Evolutionary conservation across 2,888 invertebrate species (phyloP), one percentile per base, ranked within the genome.

Genomic region (Globia sparganii): DNA sequence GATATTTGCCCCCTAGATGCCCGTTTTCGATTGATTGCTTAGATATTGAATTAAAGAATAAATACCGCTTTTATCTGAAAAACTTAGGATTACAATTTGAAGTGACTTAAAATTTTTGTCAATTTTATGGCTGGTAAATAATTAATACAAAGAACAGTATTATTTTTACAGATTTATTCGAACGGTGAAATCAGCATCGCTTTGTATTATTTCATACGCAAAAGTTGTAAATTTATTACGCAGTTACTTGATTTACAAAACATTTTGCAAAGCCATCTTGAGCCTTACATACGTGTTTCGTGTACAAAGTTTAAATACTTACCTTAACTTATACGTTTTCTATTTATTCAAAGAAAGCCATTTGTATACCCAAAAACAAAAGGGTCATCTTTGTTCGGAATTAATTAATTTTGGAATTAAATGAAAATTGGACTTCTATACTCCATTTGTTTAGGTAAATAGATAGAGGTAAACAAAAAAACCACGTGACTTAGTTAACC

Each of bases 261-360:
- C 28, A 34, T 53, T 75, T 77, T 43, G 8, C 31, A 25, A 28
- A 53, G 3, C 31, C 11, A 53, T 46, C 37, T 72, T 80, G n/a
- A 72, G 21, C 15, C 43, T 4, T 31, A 72, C 28, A 21, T 40
- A 40, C 34, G 13, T 28, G 43, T 25, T 65, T 76, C 49, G 79
- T 76, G 82, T 80, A 53, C 77, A 43, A 82, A 80, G 49, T 80
- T 76, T 15, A 4, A 43, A 34, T 8, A 58, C 56, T 69, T n/a
- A n/a, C n/a, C n/a, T n/a, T n/a, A n/a, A n/a, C n/a, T n/a, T 76
- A 31, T 65, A 69, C 9, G 64, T 59, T 82, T 81, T 80, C 58
- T 65, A 69, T 61, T 46, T 69, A 65, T 31, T 65, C 79, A 69
- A 65, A 82, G 77, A 80, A 80, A 80, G 18, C 37, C 18, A 9